Evolutionary conservation across 2,797 vertebrate genomes (phyloP).

Genomic region (Taeniopygia guttata): DNA sequence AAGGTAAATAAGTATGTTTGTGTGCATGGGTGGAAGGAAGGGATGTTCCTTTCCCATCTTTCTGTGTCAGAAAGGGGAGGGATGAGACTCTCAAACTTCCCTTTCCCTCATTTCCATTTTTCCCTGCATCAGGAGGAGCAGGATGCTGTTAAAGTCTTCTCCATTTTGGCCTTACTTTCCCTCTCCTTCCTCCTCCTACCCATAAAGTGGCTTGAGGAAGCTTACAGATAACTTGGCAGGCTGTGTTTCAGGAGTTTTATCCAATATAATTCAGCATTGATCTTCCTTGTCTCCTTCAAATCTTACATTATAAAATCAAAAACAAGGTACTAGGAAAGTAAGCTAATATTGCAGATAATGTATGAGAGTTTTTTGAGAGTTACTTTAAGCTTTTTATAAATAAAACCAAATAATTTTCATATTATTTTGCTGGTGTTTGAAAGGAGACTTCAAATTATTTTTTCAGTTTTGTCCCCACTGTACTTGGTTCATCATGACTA

Average conservation of each 20-base stretch:
- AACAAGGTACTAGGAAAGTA: not conserved
- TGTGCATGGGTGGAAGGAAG: not conserved
- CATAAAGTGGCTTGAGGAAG: not conserved
- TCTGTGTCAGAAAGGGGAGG: not conserved
- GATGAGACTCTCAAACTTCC: not conserved
- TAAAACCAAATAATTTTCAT: not conserved
- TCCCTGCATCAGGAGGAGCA: not conserved
- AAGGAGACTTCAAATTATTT: not conserved
- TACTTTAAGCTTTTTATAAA: not conserved
- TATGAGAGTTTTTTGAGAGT: not conserved
- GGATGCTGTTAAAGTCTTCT: not conserved
- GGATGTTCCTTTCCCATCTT: not conserved
- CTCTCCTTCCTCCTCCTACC: not conserved
- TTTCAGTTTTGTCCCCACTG: not conserved
- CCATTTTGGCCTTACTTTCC: not conserved
- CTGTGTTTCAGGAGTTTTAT: not conserved
- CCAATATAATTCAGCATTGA: not conserved
- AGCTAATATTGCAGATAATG: not conserved
- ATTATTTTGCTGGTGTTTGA: not conserved
- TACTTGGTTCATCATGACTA: not conserved
- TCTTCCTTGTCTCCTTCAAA: not conserved
- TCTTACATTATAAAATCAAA: not conserved
- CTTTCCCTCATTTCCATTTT: not conserved
- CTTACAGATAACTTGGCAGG: not conserved
- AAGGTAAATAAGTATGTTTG: fast-evolving